These are phyloP conservation scores for Orchesella flavescens DNA, from an alignment of 2,888 invertebrate genomes.

Conservation along the genomic window DNA sequence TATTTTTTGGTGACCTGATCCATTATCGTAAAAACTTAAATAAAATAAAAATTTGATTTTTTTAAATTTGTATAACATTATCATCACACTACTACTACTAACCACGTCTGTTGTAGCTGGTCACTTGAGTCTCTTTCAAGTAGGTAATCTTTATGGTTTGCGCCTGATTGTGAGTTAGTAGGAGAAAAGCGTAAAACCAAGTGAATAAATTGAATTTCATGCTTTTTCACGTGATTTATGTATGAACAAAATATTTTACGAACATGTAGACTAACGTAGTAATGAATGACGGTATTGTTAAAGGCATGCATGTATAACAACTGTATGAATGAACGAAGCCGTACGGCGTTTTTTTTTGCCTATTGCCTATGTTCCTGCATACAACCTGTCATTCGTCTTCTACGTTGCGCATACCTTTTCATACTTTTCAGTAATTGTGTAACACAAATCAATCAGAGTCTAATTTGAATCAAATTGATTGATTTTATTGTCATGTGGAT, in stretches of 20 bases:
- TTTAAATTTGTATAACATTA: background rate
- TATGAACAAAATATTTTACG: conserved; percentile 29
- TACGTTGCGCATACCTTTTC: background rate
- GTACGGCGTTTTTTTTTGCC: background rate
- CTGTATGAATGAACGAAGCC: background rate
- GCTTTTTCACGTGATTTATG: conserved; percentile 58
- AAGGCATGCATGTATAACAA: background rate
- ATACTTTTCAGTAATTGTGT: background rate
- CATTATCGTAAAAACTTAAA: background rate
- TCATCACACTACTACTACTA: background rate
- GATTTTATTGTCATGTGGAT: conserved; percentile 47
- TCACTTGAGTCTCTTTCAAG: no score
- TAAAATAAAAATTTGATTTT: background rate
- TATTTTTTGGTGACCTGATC: conserved; percentile 39
- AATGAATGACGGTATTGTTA: background rate
- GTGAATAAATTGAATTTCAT: conserved; percentile 65
- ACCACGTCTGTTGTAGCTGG: background rate
- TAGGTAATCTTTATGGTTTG: background rate
- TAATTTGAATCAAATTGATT: conserved; percentile 60
- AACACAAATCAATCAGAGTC: conserved; percentile 52
- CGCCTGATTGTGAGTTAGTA: background rate
- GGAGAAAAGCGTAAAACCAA: conserved; percentile 58
- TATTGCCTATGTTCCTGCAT: no score
- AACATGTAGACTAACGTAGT: background rate
- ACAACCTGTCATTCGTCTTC: background rate